Evolutionary conservation across 2,797 vertebrate species (phyloP), one percentile per base, ranked within the genome.

Genomic region (Rhabdomys pumilio): DNA sequence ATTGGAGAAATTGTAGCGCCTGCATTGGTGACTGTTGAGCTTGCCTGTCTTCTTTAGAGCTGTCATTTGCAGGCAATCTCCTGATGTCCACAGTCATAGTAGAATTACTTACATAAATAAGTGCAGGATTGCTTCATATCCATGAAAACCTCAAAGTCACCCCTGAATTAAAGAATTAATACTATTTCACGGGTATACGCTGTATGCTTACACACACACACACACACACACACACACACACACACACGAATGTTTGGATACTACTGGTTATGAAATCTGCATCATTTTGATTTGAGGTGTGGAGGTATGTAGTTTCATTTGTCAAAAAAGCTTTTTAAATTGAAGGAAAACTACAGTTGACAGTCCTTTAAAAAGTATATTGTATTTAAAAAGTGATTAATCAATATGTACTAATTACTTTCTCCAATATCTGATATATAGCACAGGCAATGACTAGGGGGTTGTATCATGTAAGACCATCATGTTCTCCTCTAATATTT

Each of bases 1-100:
- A 91, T 55, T 61, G 89, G 76, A 79, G 34, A 95, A 72, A 95
- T 65, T 69, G 47, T 76, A 92, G 15, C 59, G 65, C 22, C 73
- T n/a, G 1, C 13, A 2, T 2, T 0, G 1, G 13, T 63, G 75
- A 93, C 44, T 47, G 19, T 31, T 88, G 24, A 13, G 29, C 57
- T 38, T 1, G 13, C 11, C 47, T 88, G 90, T 47, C 38, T 20
- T 91, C 44, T 86, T 75, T 8, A 24, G 14, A 47, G 34, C 55
- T 89, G 38, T 67, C 0, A 0, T 95, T 55, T 24, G 53, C 2
- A 7, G 81, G 22, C 53, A 89, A 29, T 73, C 17, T 29, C 19
- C 47, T 92, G 38, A 80, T 44, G 19, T 84, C 22, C 57, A 44
- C 0, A 17, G 61, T 80, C 72, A 75, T 12, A 67, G 89, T 14